Evolutionary conservation across 1,140 invertebrate species (phyloP), one percentile per base, ranked within the genome.

Genomic region (Manduca sexta): DNA sequence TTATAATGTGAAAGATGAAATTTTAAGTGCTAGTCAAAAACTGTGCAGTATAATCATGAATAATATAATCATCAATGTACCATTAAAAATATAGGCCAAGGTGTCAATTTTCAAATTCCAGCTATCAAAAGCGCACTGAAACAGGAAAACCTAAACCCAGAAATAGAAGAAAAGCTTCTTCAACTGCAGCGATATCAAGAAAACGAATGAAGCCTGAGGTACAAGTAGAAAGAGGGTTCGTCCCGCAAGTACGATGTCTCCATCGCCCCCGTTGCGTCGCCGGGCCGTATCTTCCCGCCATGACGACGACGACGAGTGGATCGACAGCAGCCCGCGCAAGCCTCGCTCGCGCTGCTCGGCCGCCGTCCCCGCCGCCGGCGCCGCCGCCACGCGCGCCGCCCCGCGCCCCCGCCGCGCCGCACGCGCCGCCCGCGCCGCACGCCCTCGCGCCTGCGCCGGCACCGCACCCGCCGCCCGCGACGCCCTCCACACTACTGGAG

Each of bases 121-220:
- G 93, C 93, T 2, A 94, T 95, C 47, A 93, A 93, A 81, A 94
- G 92, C 75, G 93, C 93, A 5, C 76, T 96, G 30, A 94, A 94
- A 73, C 92, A 94, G 75, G 93, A 94, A 67, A 96, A 96, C 75
- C 84, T 97, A 10, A 95, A 95, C 77, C 95, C 96, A 1, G 96
- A 97, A 80, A 95, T 97, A 39, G 95, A 97, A 76, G 95, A 97
- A 57, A 97, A 97, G 72, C 74, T 98, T 14, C 84, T 97, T 2
- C 94, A 95, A 57, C 87, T 97, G 53, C 95, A 97, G 74, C 90
- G 93, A 21, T 95, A 96, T 66, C 94, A 95, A 61, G 94, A 95
- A 91, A 91, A 49, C 92, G 93, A 61, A 94, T 92, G 89, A 92
- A 92, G 56, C 83, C 83, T 0, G 83, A 85, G 14, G 34, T 81